These are phyloP conservation scores for Aphrophora alni DNA, from an alignment of 2,888 invertebrate genomes.

Conservation along the genomic window DNA sequence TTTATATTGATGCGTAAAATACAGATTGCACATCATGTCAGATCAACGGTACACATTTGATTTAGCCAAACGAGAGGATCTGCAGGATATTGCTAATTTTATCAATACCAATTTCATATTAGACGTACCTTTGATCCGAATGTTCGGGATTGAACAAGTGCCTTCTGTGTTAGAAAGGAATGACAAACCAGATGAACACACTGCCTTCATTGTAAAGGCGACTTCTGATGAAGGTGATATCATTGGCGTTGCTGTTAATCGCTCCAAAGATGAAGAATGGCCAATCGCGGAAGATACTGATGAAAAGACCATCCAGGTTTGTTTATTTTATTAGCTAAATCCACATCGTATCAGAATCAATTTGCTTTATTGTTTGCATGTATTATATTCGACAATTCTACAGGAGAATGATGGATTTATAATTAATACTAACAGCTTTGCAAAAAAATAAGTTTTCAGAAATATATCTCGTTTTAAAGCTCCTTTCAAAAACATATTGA, in stretches of 20 bases:
- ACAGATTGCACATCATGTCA: not conserved
- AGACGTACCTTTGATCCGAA: not conserved
- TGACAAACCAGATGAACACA: not conserved
- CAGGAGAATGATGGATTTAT: too few relatives aligned
- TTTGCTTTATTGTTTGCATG: too few relatives aligned
- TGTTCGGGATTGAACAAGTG: not conserved
- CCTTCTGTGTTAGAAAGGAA: not conserved
- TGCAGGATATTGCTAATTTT: not conserved
- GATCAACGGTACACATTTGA: not conserved
- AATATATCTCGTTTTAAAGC: too few relatives aligned
- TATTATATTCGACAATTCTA: too few relatives aligned
- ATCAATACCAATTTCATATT: not conserved
- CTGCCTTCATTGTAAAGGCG: not conserved
- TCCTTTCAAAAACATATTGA: too few relatives aligned
- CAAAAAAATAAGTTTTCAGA: too few relatives aligned
- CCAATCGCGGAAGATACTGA: not conserved
- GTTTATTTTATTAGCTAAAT: too few relatives aligned
- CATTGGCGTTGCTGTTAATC: not conserved
- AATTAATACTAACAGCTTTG: too few relatives aligned
- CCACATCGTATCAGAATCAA: too few relatives aligned
- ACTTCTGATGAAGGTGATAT: not conserved
- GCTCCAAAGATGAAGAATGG: not conserved
- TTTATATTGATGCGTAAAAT: too few relatives aligned
- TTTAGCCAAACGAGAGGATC: not conserved
- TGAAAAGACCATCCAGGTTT: not conserved